Base-by-base conservation (phyloP, 2,113 vertebrate genomes). In the Plotosus lineatus region DNA sequence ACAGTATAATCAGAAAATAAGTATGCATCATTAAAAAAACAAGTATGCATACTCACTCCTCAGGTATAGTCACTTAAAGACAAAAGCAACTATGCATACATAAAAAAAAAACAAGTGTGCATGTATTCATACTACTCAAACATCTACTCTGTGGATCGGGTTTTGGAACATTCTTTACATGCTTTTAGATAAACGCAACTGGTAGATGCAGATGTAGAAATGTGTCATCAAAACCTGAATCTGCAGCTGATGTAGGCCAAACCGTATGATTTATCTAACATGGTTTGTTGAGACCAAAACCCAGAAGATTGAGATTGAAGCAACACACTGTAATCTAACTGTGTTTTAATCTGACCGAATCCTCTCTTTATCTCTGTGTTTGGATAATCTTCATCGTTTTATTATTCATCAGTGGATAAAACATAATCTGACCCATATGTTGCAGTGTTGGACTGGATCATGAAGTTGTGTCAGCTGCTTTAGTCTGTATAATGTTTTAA, bases 361-460 rank as follows among this genome's bases (percentile, higher is more conserved):
- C 85, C 85, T 89, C 86, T 87, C 0, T 85, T 82, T 33, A 12
- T 9, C 82, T 88, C 84, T 0, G 58, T 87, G 84, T 84, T 79
- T 78, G 85, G 82, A 85, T 91, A 86, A 92, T 94, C 92, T 91
- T 81, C 85, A 88, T 83, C 85, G 86, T 89, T 91, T 89, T 83
- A 85, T 89, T 83, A 85, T 81, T 85, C 76, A 90, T 84, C 80
- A 83, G 81, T 75, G 31, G 15, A 77, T 73, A 85, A 88, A 85
- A 82, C 56, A 61, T 94, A 92, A 94, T 90, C 91, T 87, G 61
- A 71, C 87, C 92, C 93, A 93, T 94, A 94, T 95, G 94, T 91
- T 87, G 84, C 85, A 66, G 69, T 60, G 84, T 90, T 89, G 66
- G 72, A 90, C 90, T 89, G 66, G 72, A 90, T 93, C 93, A 91